Conservation (phyloP, 1,140 invertebrate species). For the Oppia nitens region DNA sequence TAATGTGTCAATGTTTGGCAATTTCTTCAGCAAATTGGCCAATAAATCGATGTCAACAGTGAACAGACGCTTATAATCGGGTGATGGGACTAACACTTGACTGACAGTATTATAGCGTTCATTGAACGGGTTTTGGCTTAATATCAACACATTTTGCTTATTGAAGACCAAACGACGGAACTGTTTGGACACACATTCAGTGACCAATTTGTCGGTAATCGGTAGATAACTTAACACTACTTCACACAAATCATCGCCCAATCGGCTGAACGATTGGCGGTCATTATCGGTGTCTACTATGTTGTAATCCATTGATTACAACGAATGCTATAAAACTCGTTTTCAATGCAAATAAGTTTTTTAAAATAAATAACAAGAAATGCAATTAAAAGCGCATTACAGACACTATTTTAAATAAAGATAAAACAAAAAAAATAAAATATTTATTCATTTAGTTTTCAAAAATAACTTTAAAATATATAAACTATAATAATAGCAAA, state of each 20-base stretch:
- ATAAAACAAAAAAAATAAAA: no score
- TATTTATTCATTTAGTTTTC: no score
- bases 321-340: no score
- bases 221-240: background rate
- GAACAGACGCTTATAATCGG: background rate
- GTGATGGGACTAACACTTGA: background rate
- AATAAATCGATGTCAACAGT: background rate
- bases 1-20: background rate
- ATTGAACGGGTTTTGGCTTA: background rate
- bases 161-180: background rate
- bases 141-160: background rate
- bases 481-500: no score
- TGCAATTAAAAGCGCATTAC: no score
- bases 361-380: no score
- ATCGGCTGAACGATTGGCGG: background rate
- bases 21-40: background rate
- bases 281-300: no score
- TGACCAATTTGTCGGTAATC: background rate
- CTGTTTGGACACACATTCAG: background rate
- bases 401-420: no score
- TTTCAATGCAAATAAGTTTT: no score
- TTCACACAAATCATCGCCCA: background rate
- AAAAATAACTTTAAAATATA: no score
- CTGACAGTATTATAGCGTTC: no score
- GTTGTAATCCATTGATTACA: no score